Evolutionary conservation across 2,113 vertebrate genomes (phyloP).

Genomic region (Thomomys bottae): DNA sequence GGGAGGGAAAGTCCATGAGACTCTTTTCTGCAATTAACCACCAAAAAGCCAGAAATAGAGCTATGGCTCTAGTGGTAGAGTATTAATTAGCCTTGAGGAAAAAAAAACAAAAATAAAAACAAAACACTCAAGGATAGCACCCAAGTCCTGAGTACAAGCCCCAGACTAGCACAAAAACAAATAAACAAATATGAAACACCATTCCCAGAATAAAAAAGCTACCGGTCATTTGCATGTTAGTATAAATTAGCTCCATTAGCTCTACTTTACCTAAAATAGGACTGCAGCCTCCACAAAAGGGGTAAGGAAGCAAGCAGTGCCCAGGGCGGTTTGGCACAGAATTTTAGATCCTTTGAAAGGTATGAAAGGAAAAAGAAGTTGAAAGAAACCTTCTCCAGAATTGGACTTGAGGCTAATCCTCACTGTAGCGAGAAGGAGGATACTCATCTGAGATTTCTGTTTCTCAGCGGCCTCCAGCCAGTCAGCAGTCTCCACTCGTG

Average conservation of each 20-base stretch:
- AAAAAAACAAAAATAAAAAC: too few relatives aligned
- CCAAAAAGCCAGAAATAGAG: too few relatives aligned
- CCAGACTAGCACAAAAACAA: background rate
- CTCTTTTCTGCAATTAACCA: too few relatives aligned
- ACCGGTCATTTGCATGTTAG: background rate
- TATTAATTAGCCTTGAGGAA: too few relatives aligned
- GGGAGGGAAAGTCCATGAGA: too few relatives aligned
- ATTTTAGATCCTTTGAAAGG: background rate
- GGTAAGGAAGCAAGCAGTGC: background rate
- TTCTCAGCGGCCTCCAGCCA: accelerated
- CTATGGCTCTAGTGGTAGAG: too few relatives aligned
- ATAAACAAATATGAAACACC: background rate
- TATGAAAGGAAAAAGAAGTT: background rate
- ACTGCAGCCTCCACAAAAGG: background rate
- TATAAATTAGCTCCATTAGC: background rate
- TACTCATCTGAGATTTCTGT: background rate
- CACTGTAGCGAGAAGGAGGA: background rate
- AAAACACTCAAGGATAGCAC: too few relatives aligned
- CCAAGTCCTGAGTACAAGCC: too few relatives aligned
- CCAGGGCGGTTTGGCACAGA: background rate
- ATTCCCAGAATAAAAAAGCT: background rate
- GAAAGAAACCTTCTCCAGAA: background rate
- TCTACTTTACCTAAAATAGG: background rate
- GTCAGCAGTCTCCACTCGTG: too few relatives aligned
- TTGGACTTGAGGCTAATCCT: background rate